These are phyloP conservation scores for Hirtodrosophila trivittata DNA, from an alignment of 2,888 invertebrate species.

Conservation along the genomic window DNA sequence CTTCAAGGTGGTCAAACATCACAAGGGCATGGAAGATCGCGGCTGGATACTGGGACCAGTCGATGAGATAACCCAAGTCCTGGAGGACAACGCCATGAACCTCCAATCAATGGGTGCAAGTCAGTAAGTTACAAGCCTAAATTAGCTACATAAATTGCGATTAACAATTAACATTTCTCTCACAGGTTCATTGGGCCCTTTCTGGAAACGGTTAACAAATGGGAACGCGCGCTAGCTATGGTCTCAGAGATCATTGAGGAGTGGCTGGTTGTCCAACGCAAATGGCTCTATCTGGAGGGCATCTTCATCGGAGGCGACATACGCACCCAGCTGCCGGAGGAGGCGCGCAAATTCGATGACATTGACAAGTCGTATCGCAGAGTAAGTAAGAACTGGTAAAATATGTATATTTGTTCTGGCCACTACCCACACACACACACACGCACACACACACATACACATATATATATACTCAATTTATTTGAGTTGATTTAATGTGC, in stretches of 20 bases:
- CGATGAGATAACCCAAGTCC: conserved; percentile 91
- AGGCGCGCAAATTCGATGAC: conserved; percentile 95
- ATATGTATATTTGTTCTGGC: conserved; percentile 40
- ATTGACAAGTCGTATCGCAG: conserved; percentile 92
- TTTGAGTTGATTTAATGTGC: conserved; percentile 74
- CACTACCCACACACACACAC: conserved; percentile 26
- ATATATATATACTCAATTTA: conserved; percentile 65
- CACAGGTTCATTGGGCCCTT: conserved; percentile 94
- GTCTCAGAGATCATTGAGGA: conserved; percentile 94
- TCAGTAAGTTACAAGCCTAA: conserved; percentile 85
- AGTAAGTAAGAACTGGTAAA: conserved; percentile 83
- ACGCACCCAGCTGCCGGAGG: conserved; percentile 92
- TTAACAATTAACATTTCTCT: not conserved
- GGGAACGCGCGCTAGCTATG: conserved; percentile 92
- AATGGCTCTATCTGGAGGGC: conserved; percentile 96
- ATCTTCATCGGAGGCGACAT: conserved; percentile 96
- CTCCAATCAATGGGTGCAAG: conserved; percentile 96
- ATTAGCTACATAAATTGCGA: not conserved
- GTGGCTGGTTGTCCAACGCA: conserved; percentile 93
- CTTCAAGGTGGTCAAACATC: conserved; percentile 88
- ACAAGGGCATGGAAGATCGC: conserved; percentile 90
- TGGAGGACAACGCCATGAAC: conserved; percentile 95
- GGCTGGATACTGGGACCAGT: conserved; percentile 90
- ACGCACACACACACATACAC: conserved; percentile 2
- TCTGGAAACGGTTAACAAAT: conserved; percentile 90